These are phyloP conservation scores for Anagyrus pseudococci DNA, from an alignment of 2,888 invertebrate genomes.

Conservation along the genomic window DNA sequence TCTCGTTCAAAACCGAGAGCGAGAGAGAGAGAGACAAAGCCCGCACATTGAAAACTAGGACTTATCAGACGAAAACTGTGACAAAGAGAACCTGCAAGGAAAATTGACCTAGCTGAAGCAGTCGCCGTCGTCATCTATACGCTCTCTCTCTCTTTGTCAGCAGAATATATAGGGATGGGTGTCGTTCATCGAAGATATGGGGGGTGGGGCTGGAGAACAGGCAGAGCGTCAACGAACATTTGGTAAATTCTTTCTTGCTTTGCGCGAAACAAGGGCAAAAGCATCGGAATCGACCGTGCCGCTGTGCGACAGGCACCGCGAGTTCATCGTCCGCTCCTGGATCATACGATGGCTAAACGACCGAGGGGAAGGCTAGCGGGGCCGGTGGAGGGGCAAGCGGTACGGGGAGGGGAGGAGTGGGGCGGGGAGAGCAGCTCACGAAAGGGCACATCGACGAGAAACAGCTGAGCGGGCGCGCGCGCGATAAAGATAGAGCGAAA, in stretches of 20 bases:
- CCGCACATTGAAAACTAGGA: not conserved
- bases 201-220: not conserved
- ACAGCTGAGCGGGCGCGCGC: constrained; percentile 34
- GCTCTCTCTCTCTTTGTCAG: not conserved
- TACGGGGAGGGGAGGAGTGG: not conserved
- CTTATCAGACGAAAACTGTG: not conserved
- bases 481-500: not conserved
- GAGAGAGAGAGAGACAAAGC: no score
- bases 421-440: not conserved
- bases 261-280: not conserved
- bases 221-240: no score
- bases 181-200: not conserved
- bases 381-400: not conserved
- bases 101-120: not conserved
- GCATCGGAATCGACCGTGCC: constrained; percentile 1
- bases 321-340: constrained; percentile 43
- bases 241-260: not conserved
- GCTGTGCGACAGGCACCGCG: not conserved
- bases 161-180: not conserved
- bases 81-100: not conserved
- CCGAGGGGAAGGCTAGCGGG: constrained; percentile 1
- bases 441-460: constrained; percentile 23
- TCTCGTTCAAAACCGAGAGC: no score
- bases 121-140: not conserved
- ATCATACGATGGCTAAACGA: constrained; percentile 44